These are phyloP conservation scores for Gymnogyps californianus DNA, from an alignment of 2,113 vertebrate genomes.

Conservation along the genomic window DNA sequence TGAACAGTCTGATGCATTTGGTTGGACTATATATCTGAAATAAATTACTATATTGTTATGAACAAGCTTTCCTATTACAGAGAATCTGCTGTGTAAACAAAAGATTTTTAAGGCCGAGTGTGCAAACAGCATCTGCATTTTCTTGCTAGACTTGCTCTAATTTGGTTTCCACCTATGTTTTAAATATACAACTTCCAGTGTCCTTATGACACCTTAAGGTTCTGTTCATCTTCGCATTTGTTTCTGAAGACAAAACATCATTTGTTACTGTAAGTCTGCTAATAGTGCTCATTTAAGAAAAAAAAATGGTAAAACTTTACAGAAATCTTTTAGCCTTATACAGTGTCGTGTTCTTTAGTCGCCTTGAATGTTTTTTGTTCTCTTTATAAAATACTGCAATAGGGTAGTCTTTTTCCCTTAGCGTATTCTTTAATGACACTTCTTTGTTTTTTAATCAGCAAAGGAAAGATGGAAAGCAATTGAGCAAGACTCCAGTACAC, in stretches of 20 bases:
- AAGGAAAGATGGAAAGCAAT: conserved; percentile 21
- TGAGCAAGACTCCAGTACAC: neutral
- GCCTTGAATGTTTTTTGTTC: neutral
- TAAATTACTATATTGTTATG: neutral
- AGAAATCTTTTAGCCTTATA: neutral
- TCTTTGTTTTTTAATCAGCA: conserved; percentile 55
- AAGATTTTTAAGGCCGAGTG: neutral
- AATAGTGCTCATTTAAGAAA: neutral
- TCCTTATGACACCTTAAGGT: neutral
- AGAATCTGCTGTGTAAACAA: neutral
- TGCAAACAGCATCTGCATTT: neutral
- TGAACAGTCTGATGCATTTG: neutral
- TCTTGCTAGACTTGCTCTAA: neutral
- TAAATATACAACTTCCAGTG: neutral
- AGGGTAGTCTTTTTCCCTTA: neutral
- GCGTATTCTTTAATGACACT: neutral
- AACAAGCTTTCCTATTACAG: neutral
- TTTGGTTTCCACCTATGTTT: neutral
- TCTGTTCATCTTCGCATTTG: neutral
- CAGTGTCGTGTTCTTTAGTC: neutral
- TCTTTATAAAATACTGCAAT: neutral
- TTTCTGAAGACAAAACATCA: neutral
- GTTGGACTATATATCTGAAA: neutral
- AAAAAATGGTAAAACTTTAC: neutral
- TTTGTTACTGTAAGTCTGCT: neutral